A percentile compares a stretch with the other conserved stretches of the same genome.
phyloP scores from a whole-genome alignment of 2,113 vertebrate species.

The Pachypanchax playfairii region DNA sequence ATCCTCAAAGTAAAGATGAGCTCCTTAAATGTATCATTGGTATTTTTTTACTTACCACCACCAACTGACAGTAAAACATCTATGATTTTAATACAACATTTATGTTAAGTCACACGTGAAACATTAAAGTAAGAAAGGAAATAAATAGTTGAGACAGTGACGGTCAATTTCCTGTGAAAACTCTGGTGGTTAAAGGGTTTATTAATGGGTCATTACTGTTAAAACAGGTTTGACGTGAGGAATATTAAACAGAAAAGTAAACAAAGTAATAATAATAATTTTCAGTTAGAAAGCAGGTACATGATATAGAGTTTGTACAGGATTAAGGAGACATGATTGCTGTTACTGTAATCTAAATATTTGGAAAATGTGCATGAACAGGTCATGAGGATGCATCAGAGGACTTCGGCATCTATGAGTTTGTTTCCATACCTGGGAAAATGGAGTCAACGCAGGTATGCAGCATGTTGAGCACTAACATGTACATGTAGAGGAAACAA shows the following conservation, averaged over 20 bases:
- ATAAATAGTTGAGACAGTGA: too few species aligned
- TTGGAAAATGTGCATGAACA: constrained; percentile 62
- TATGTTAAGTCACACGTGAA: too few species aligned
- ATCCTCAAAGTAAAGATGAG: too few species aligned
- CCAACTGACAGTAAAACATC: too few species aligned
- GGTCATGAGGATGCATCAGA: constrained; percentile 92
- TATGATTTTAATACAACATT: too few species aligned
- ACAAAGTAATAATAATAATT: background rate
- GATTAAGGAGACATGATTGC: background rate
- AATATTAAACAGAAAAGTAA: constrained; percentile 5
- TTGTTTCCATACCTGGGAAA: constrained; percentile 88
- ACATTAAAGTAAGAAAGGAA: too few species aligned
- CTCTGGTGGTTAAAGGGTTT: too few species aligned
- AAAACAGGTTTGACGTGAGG: constrained; percentile 11
- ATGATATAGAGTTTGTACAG: too few species aligned
- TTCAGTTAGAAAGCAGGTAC: background rate
- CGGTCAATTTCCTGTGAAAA: too few species aligned
- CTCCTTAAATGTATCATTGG: too few species aligned
- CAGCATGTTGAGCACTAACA: background rate
- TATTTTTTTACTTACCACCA: too few species aligned
- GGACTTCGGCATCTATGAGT: constrained; percentile 98
- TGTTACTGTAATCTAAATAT: background rate
- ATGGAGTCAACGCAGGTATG: constrained; percentile 83
- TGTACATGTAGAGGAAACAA: background rate
- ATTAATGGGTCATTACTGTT: too few species aligned